Conservation (phyloP, 2,888 invertebrate species). For the Eudemis profundana region DNA sequence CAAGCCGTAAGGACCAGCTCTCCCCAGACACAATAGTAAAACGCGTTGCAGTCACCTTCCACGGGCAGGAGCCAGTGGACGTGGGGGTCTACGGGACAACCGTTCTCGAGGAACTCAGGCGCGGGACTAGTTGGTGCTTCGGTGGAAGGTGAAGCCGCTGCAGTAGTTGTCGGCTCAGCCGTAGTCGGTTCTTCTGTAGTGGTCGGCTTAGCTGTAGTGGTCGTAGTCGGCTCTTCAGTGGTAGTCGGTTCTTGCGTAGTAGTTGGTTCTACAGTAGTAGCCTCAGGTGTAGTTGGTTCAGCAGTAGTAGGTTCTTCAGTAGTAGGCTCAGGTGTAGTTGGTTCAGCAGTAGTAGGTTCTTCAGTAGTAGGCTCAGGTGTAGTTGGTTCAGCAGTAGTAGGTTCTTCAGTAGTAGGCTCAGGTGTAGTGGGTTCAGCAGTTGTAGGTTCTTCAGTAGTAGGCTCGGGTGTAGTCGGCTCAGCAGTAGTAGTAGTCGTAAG, state of each 20-base stretch:
- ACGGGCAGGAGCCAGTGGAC: slow-evolving; percentile 40
- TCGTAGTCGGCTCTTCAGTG: background rate
- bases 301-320: background rate
- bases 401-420: background rate
- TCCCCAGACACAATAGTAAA: slow-evolving; percentile 47
- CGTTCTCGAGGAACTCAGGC: slow-evolving; percentile 62
- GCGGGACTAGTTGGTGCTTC: slow-evolving; percentile 12
- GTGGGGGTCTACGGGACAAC: slow-evolving; percentile 65
- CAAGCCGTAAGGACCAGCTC: slow-evolving; percentile 34
- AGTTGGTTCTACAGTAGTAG: background rate
- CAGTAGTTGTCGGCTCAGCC: background rate
- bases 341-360: slow-evolving; percentile 2
- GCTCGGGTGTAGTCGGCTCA: background rate
- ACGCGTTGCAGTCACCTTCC: slow-evolving; percentile 43
- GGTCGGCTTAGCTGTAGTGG: background rate
- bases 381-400: slow-evolving; percentile 3
- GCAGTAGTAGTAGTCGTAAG: slow-evolving; percentile 5
- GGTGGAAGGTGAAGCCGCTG: background rate
- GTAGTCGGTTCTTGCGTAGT: background rate
- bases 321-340: background rate
- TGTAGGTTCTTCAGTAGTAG: background rate
- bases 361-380: slow-evolving; percentile 31
- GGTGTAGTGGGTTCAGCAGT: background rate
- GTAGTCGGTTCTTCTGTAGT: background rate
- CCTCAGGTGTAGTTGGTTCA: background rate